Evolutionary conservation across 2,888 invertebrate species (phyloP), one percentile per base, ranked within the genome.

Genomic region (Microctonus aethiopoides): DNA sequence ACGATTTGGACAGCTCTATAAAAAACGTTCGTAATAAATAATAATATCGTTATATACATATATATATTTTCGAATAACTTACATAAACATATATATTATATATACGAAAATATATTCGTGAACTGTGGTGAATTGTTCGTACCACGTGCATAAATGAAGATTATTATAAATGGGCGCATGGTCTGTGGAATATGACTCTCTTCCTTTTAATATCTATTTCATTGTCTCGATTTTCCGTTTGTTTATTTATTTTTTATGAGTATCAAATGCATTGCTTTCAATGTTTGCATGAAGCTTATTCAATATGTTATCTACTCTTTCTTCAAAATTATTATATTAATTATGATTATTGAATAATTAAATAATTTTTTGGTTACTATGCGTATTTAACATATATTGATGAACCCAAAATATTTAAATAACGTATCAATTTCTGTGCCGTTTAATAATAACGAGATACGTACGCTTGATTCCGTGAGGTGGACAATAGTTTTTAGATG

Each of bases 151-250:
- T 76, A 77, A 77, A 74, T 11, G 70, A 73, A 68, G 63, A 75
- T 62, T 62, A 61, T 39, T 80, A 76, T 79, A 76, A 78, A 77
- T 80, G 78, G 76, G 77, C 78, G 83, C 82, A 84, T 82, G 84
- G 72, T 76, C 29, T 71, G 61, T 71, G 52, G 62, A 5, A 67
- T 60, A 56, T 46, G 46, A n/a, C 39, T 39, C 46, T 46, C 9
- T 16, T 20, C 46, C 16, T 46, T 46, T 6, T 16, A 5, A 3
- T 29, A 29, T 29, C 29, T 29, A 29, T 29, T 16, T 20, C 16
- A 2, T 46, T 46, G 16, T 20, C 16, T 46, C 0, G 20, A 46
- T 7, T 16, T 46, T 46, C 4, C 20, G n/a, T n/a, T n/a, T n/a
- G n/a, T n/a, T n/a, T n/a, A n/a, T 46, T n/a, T 46, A 46, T 46